Evolutionary conservation across 2,888 invertebrate genomes (phyloP), one percentile per base, ranked within the genome.

Genomic region (Leptogaster cylindrica): DNA sequence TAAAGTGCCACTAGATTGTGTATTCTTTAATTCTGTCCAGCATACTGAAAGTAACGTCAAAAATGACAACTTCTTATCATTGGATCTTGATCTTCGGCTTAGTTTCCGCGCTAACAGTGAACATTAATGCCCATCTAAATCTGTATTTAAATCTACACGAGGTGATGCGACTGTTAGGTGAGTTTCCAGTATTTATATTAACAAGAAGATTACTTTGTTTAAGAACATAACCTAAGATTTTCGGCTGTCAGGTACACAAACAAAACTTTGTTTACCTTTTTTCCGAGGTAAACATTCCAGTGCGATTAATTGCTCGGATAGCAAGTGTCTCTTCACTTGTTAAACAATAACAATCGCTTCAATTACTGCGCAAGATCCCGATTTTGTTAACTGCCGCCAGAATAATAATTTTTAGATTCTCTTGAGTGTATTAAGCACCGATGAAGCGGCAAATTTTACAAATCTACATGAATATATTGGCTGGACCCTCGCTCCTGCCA

Each of bases 261-360:
- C 52, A 52, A 52, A 33, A 52, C 18, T 52, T 52, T 52, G 52
- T 52, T 52, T 52, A 52, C 52, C 16, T 52, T 52, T 52, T 52
- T 46, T 23, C 10, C n/a, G 25, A 46, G 23, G 46, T 20, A 46
- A 46, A 46, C 46, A 46, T 46, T 46, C n/a, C 25, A 20, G 46
- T n/a, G n/a, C n/a, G n/a, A n/a, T n/a, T n/a, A n/a, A n/a, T n/a
- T n/a, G n/a, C n/a, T n/a, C n/a, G n/a, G n/a, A n/a, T n/a, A n/a
- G n/a, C n/a, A n/a, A n/a, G n/a, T n/a, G n/a, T n/a, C n/a, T n/a
- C n/a, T n/a, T n/a, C n/a, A n/a, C n/a, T n/a, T n/a, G n/a, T n/a
- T n/a, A n/a, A n/a, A n/a, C n/a, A n/a, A n/a, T n/a, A n/a, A n/a
- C n/a, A n/a, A n/a, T n/a, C n/a, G n/a, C n/a, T n/a, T n/a, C n/a